Evolutionary conservation across 2,888 invertebrate genomes (phyloP), one percentile per base, ranked within the genome.

Genomic region (Drosophila sordidapex): DNA sequence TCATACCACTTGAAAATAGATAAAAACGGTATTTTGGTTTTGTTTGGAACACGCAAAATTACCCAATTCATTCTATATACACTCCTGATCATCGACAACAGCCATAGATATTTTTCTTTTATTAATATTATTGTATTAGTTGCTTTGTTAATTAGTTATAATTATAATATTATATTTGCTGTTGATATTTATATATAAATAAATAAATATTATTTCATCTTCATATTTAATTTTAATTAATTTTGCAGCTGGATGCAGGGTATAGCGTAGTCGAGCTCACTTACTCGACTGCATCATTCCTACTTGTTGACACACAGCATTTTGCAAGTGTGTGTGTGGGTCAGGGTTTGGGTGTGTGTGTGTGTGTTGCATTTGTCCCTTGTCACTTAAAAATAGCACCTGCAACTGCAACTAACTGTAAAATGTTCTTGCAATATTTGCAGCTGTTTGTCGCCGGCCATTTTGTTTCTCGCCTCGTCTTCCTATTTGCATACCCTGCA

Each of bases 401-500:
- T 64, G 70, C 76, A 87, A 70, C 82, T 74, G 73, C 56, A 40
- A 66, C 68, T 15, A 57, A 40, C 29, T 40, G 40, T 72, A 69
- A 35, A 54, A 54, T 86, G 88, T 83, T 82, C 82, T 85, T 85
- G 88, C 90, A 89, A 87, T 86, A 89, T 87, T 86, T 86, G 82
- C 85, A 77, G 81, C 90, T 81, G 89, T 84, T 87, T 82, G 89
- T 74, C 75, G 79, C 74, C 77, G 70, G 76, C 82, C 74, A 74
- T 76, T 71, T 81, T 83, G 68, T 74, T 68, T 56, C 72, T 33
- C 27, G 27, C 53, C 57, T 62, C 2, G 4, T 46, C 46, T 15
- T 51, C 49, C 54, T 35, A 54, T 54, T 61, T n/a, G 27, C 38
- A 38, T 56, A 15, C 56, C n/a, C 38, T 56, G 4, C 15, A 15